These are phyloP conservation scores for Dendrolimus houi DNA, from an alignment of 2,888 invertebrate genomes.

Conservation along the genomic window DNA sequence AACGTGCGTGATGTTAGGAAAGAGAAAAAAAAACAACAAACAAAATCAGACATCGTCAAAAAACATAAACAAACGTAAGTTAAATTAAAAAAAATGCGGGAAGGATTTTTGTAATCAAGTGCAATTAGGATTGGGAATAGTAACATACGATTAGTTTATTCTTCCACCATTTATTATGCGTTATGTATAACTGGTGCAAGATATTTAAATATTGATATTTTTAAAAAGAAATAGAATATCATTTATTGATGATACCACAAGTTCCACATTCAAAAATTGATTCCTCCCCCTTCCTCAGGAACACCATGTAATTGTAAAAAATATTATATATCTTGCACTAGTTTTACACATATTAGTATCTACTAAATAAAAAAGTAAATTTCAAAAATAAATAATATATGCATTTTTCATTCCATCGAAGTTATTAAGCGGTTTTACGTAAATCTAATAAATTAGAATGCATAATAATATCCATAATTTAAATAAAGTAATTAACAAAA, in stretches of 20 bases:
- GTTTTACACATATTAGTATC: constrained; percentile 44
- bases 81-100: constrained; percentile 39
- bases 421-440: constrained; percentile 19
- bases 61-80: constrained; percentile 64
- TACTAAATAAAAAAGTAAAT: constrained; percentile 41
- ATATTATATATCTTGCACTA: constrained; percentile 43
- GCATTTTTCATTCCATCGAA: constrained; percentile 52
- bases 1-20: constrained; percentile 69
- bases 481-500: too few species aligned
- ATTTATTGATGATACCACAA: neutral
- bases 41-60: constrained; percentile 72
- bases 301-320: constrained; percentile 2
- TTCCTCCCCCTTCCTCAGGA: too few species aligned
- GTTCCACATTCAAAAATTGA: too few species aligned
- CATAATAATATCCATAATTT: constrained; percentile 5
- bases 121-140: constrained; percentile 67
- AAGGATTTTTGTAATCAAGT: constrained; percentile 45
- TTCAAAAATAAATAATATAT: constrained; percentile 30
- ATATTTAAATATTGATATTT: constrained; percentile 8
- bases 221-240: neutral
- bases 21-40: constrained; percentile 71
- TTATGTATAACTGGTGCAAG: constrained; percentile 57
- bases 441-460: constrained; percentile 11
- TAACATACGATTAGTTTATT: constrained; percentile 67
- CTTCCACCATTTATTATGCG: constrained; percentile 61